phyloP scores from a whole-genome alignment of 2,888 invertebrate species.

The Pseudococcus jackbeardsleyi region DNA sequence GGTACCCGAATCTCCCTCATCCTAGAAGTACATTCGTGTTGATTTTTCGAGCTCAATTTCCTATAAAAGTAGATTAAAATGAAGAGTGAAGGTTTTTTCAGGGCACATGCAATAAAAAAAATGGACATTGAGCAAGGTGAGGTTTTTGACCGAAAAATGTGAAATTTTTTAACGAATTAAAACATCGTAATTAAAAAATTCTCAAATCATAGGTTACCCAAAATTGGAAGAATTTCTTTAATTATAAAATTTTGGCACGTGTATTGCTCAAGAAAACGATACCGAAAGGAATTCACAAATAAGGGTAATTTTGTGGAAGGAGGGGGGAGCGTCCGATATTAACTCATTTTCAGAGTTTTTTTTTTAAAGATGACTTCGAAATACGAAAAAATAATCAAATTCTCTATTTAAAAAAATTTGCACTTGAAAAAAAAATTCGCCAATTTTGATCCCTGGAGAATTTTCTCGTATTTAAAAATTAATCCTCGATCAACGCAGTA shows the following conservation, averaged over 20 bases:
- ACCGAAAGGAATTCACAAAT: too few relatives aligned
- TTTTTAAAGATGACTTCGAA: too few relatives aligned
- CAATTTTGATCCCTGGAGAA: not conserved
- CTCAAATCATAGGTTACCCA: not conserved
- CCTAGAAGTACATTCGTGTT: not conserved
- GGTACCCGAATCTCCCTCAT: not conserved
- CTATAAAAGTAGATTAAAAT: not conserved
- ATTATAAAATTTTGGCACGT: too few relatives aligned
- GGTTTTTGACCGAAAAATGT: too few relatives aligned
- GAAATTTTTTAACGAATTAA: too few relatives aligned
- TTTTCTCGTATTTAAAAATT: not conserved
- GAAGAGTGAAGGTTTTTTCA: too few relatives aligned
- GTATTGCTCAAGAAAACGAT: too few relatives aligned
- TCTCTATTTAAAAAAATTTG: not conserved
- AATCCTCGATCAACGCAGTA: not conserved
- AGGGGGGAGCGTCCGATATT: too few relatives aligned
- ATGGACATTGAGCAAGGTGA: too few relatives aligned
- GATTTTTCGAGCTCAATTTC: not conserved
- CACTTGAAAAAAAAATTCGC: not conserved
- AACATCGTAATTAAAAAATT: not conserved
- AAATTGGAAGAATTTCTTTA: not conserved
- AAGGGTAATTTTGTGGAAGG: too few relatives aligned
- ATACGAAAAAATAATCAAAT: not conserved
- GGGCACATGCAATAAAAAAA: too few relatives aligned
- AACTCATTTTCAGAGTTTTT: too few relatives aligned